phyloP scores from a whole-genome alignment of 2,797 vertebrate genomes.

The Chloroceryle amazona region DNA sequence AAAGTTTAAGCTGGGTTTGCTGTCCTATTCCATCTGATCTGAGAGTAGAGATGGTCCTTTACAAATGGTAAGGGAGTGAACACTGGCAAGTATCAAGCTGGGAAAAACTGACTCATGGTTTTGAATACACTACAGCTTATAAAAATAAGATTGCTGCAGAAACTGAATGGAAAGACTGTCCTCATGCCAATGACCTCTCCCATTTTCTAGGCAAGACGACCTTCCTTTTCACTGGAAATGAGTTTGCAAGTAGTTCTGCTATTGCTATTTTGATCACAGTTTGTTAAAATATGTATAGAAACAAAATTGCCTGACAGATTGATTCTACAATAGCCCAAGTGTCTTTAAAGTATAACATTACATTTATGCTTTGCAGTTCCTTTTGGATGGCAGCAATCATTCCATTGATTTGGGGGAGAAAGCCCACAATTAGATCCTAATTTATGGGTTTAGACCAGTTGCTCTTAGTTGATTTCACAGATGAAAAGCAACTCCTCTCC shows the following conservation, averaged over 20 bases:
- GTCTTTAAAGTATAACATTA: neutral
- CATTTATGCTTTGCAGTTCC: neutral
- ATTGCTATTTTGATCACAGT: neutral
- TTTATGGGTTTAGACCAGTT: neutral
- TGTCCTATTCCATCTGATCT: neutral
- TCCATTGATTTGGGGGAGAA: neutral
- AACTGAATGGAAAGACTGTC: neutral
- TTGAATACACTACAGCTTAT: neutral
- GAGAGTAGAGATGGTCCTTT: neutral
- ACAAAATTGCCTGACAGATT: conserved; percentile 4
- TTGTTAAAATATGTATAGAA: neutral
- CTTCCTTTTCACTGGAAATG: neutral
- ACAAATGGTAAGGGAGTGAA: neutral
- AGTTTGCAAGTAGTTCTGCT: neutral
- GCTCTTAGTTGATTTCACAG: neutral
- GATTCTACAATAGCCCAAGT: neutral
- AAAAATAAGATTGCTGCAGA: neutral
- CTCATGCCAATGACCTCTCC: neutral
- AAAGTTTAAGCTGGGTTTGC: neutral
- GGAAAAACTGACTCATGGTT: neutral
- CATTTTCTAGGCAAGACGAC: neutral
- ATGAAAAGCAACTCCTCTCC: neutral
- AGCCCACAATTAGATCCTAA: neutral
- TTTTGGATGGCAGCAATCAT: neutral
- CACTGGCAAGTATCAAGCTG: neutral